Evolutionary conservation across 1,140 invertebrate genomes (phyloP).

Genomic region (Ceratoteleas bidentatus): DNA sequence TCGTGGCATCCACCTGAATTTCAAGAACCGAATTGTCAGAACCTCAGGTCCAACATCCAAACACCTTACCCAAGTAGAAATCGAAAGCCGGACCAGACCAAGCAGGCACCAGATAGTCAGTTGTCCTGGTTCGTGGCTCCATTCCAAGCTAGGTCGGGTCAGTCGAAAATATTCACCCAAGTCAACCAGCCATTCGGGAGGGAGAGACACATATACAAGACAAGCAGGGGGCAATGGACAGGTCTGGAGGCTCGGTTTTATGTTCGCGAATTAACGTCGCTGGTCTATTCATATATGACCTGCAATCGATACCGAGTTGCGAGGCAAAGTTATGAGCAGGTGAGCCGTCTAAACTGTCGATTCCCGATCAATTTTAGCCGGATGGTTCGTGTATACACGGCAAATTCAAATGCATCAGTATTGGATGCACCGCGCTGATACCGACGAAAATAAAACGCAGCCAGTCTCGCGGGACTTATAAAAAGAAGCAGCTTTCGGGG

Average conservation of each 20-base stretch:
- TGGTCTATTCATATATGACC: conserved; percentile 17
- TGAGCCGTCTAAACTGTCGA: conserved; percentile 9
- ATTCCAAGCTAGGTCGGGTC: not conserved
- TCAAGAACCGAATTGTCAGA: not conserved
- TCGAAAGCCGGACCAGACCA: conserved; percentile 42
- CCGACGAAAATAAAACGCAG: conserved; percentile 51
- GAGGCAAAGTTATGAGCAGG: not conserved
- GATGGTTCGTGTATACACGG: conserved; percentile 13
- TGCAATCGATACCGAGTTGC: conserved; percentile 31
- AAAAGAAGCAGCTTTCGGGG: conserved; percentile 33
- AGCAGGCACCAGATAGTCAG: conserved; percentile 43
- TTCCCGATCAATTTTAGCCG: conserved; percentile 20
- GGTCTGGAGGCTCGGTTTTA: conserved; percentile 20
- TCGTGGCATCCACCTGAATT: conserved; percentile 75
- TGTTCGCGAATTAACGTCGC: conserved; percentile 3
- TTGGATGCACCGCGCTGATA: conserved; percentile 40
- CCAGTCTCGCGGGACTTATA: conserved; percentile 18
- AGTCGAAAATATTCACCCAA: not conserved
- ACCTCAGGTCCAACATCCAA: not conserved
- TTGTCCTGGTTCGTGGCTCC: conserved; percentile 16
- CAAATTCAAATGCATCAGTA: conserved; percentile 30
- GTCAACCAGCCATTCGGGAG: conserved; percentile 17
- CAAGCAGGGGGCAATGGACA: conserved; percentile 17
- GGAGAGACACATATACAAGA: conserved; percentile 8
- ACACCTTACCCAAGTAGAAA: conserved; percentile 35